Evolutionary conservation across 1,140 invertebrate genomes (phyloP).

Genomic region (Drosophila repleta): DNA sequence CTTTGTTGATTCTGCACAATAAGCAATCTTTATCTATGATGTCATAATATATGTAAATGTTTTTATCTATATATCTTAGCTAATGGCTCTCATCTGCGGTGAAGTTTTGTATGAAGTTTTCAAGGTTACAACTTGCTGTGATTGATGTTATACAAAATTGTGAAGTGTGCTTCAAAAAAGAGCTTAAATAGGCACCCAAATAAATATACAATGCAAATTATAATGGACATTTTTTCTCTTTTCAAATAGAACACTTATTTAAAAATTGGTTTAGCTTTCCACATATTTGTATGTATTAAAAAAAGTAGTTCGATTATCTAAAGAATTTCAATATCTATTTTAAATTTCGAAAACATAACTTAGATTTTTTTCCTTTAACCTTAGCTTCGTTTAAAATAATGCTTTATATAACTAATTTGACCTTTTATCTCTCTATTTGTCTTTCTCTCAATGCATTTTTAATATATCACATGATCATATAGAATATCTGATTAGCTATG

Average conservation of each 20-base stretch:
- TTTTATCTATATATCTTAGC: constrained; percentile 17
- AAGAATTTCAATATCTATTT: too few species aligned
- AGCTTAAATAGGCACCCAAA: background rate
- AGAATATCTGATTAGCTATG: too few species aligned
- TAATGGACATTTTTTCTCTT: background rate
- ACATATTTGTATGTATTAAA: background rate
- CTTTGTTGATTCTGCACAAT: constrained; percentile 42
- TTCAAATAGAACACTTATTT: background rate
- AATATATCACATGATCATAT: too few species aligned
- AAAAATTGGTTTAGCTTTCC: constrained; percentile 13
- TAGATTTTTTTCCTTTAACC: too few species aligned
- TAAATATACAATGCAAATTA: background rate
- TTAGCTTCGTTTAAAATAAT: too few species aligned
- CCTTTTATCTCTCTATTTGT: too few species aligned
- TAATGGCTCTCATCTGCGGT: constrained; percentile 23
- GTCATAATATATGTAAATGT: constrained; percentile 61
- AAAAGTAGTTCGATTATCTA: too few species aligned
- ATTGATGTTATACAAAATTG: too few species aligned
- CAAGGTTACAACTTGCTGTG: constrained; percentile 51
- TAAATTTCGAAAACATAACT: too few species aligned
- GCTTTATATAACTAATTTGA: too few species aligned
- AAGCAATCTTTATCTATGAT: constrained; percentile 30
- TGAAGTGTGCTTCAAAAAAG: background rate
- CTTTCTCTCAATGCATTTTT: too few species aligned
- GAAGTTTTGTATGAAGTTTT: constrained; percentile 25